Evolutionary conservation across 2,888 invertebrate species (phyloP).

Genomic region (Seira ritae): DNA sequence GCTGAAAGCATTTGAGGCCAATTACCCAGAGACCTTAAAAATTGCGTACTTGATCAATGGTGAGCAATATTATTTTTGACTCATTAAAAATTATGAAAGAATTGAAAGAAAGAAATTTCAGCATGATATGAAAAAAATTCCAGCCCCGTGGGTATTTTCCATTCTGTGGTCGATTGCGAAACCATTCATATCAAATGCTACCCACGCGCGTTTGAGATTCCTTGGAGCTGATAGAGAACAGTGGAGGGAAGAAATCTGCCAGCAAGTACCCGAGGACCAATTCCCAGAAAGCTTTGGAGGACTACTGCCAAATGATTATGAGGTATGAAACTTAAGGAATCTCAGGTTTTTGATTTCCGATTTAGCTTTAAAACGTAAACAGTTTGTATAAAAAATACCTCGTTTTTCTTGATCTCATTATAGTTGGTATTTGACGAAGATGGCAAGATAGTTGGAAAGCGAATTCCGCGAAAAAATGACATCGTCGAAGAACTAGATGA

Average conservation of each 20-base stretch:
- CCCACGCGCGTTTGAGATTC: constrained; percentile 39
- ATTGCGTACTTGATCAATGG: constrained; percentile 35
- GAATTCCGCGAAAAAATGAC: not conserved
- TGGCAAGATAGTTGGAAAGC: constrained; percentile 26
- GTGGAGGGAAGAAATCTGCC: constrained; percentile 36
- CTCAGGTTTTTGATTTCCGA: no score
- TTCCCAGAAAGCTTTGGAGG: constrained; percentile 44
- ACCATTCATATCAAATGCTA: constrained; percentile 45
- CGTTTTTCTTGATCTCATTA: constrained; percentile 8
- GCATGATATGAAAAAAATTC: not conserved
- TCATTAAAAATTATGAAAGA: not conserved
- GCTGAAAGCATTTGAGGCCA: constrained; percentile 50
- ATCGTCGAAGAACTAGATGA: not conserved
- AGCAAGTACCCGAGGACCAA: constrained; percentile 45
- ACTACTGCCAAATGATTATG: constrained; percentile 25
- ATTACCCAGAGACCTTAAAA: constrained; percentile 50
- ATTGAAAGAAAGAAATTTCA: not conserved
- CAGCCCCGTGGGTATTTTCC: constrained; percentile 52
- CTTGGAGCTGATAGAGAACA: constrained; percentile 32
- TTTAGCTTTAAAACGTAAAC: no score
- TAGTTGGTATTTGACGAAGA: constrained; percentile 23
- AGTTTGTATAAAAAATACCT: no score
- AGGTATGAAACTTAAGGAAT: constrained; percentile 24
- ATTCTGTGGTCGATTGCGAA: constrained; percentile 47
- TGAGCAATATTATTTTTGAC: not conserved